Evolutionary conservation across 2,888 invertebrate species (phyloP), one percentile per base, ranked within the genome.

Genomic region (Parnassius mnemosyne): DNA sequence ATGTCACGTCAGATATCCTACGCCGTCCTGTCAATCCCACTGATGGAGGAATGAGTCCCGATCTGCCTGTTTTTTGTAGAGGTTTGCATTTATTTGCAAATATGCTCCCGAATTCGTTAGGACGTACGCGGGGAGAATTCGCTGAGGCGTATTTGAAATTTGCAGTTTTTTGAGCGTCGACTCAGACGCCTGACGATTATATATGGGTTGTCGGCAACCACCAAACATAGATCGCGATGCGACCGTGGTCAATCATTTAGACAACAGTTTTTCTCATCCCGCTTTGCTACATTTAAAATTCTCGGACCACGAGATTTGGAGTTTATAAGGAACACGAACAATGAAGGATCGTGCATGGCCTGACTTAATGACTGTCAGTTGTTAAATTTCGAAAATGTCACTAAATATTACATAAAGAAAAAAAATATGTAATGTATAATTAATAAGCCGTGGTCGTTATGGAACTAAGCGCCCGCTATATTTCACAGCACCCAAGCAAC

Each of bases 41-140:
- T 13, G 57, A 41, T 25, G 49, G n/a, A 13, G 61, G 61, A 62
- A 53, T 53, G 62, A 54, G 25, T 9, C 57, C 47, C 53, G 53
- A 43, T 42, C 49, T 34, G n/a, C 50, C 42, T 9, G 62, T 57
- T 62, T 54, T 63, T 63, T 63, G 51, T 54, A 43, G 10, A 10
- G 56, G 52, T 46, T 57, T 61, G 56, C 57, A 57, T 57, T 62
- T 58, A 63, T 63, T 63, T 58, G 54, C 58, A 55, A 58, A 63
- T 63, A 51, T 43, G 53, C 47, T n/a, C 52, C 52, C 53, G 49
- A 54, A 58, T 62, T 58, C 58, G 63, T 54, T 9, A 51, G 44
- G 54, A 49, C 58, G 58, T 50, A 58, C 58, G 58, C 63, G 58
- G 58, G 46, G 46, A 41, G 61, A 61, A 61, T 61, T 51, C 56